These are phyloP conservation scores for Nibea coibor DNA, from an alignment of 2,113 vertebrate species.

Conservation along the genomic window DNA sequence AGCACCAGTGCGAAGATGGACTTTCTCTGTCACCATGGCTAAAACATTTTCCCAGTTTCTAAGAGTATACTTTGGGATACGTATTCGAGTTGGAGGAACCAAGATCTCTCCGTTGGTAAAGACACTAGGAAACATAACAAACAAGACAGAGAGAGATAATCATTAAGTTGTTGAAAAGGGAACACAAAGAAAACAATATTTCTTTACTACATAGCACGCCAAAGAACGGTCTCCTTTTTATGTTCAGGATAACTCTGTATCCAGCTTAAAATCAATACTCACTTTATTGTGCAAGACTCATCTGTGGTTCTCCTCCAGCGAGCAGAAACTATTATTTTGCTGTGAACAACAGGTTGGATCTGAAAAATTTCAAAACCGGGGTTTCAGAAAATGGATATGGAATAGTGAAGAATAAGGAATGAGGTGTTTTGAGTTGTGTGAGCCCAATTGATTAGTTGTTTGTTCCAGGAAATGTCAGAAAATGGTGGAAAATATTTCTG, in stretches of 20 bases:
- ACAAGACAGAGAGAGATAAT: neutral
- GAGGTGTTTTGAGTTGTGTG: neutral
- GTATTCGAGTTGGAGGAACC: slow-evolving; percentile 76
- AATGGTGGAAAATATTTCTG: no score
- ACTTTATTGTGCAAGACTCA: slow-evolving; percentile 82
- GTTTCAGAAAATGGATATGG: neutral
- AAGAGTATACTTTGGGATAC: slow-evolving; percentile 82
- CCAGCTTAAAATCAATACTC: slow-evolving; percentile 69
- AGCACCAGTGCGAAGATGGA: slow-evolving; percentile 78
- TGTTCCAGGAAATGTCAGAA: no score
- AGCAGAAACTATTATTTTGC: slow-evolving; percentile 82
- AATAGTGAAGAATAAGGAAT: slow-evolving; percentile 19
- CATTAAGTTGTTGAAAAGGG: neutral
- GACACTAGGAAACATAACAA: slow-evolving; percentile 72
- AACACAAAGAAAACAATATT: neutral
- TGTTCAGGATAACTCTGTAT: slow-evolving; percentile 14
- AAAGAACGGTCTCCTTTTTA: neutral
- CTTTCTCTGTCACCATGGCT: slow-evolving; percentile 79
- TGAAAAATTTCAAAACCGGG: slow-evolving; percentile 62
- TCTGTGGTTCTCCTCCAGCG: slow-evolving; percentile 81
- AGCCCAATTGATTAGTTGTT: neutral
- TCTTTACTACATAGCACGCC: neutral
- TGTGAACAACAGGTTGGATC: slow-evolving; percentile 86
- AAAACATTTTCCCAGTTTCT: slow-evolving; percentile 83
- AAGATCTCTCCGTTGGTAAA: slow-evolving; percentile 84